A percentile compares a stretch with the other conserved stretches of the same genome.
These are phyloP conservation scores for Procambarus virginalis DNA, from an alignment of 1,140 invertebrate species.

Conservation along the genomic window DNA sequence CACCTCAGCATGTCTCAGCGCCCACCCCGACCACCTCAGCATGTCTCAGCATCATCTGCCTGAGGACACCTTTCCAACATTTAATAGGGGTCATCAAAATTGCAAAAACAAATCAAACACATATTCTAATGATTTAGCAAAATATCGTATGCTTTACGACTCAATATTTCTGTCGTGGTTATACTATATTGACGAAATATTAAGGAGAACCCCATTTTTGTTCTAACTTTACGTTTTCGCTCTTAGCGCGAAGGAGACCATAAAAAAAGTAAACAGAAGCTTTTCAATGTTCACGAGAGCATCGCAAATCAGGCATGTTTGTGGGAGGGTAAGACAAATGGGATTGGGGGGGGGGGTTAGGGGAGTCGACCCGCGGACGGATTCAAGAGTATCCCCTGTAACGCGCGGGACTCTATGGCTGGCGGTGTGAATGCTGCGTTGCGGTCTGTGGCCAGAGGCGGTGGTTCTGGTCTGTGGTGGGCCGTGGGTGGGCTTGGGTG, in stretches of 20 bases:
- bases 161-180: too few species aligned
- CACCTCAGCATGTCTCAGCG: too few species aligned
- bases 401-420: neutral
- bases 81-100: too few species aligned
- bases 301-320: constrained; percentile 4
- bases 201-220: neutral
- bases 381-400: neutral
- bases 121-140: neutral
- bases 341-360: neutral
- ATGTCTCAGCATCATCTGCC: too few species aligned
- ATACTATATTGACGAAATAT: neutral
- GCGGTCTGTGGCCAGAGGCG: neutral
- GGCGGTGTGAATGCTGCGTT: neutral
- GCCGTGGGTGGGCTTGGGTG: neutral
- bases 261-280: neutral
- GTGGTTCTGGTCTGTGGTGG: neutral
- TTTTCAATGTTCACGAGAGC: neutral
- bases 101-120: too few species aligned
- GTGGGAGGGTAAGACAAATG: neutral
- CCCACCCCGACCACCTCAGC: too few species aligned
- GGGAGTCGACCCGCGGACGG: neutral
- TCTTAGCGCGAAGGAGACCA: neutral
- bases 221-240: too few species aligned
- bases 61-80: too few species aligned
- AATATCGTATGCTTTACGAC: neutral